These are phyloP conservation scores for Pachyseris speciosa DNA, from an alignment of 64 coral and sea anemone species.

Conservation along the genomic window DNA sequence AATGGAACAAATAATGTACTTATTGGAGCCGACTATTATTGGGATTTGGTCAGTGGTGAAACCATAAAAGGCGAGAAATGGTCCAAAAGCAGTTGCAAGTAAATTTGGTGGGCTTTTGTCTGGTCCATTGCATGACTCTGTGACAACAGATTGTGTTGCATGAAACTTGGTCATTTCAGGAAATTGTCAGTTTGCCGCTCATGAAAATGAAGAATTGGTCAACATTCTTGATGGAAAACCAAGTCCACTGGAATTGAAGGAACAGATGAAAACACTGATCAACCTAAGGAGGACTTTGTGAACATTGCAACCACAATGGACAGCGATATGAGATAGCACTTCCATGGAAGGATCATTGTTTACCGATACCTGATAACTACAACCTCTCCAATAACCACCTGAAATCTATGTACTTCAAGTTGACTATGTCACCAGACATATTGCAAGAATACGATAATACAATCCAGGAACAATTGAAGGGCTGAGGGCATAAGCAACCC, in stretches of 20 bases:
- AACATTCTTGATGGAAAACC: slow-evolving; percentile 31
- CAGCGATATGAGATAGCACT: not conserved
- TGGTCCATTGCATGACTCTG: not conserved
- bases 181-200: not conserved
- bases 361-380: slow-evolving; percentile 9
- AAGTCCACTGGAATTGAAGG: slow-evolving; percentile 32
- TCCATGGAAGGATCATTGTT: slow-evolving; percentile 38
- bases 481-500: no score
- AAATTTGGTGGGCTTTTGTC: not conserved
- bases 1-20: not conserved
- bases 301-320: slow-evolving; percentile 28
- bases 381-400: slow-evolving; percentile 20
- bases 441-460: slow-evolving; percentile 32
- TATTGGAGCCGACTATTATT: not conserved
- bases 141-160: not conserved
- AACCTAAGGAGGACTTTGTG: not conserved
- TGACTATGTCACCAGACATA: slow-evolving; percentile 14
- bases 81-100: not conserved
- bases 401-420: slow-evolving; percentile 17
- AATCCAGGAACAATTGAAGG: slow-evolving; percentile 40
- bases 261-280: not conserved
- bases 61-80: not conserved
- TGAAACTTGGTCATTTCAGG: slow-evolving; percentile 49
- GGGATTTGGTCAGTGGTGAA: not conserved
- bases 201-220: slow-evolving; percentile 2